A percentile compares a stretch with the other conserved stretches of the same genome.
phyloP scores from a whole-genome alignment of 2,797 vertebrate genomes.

The Danionella dracula region DNA sequence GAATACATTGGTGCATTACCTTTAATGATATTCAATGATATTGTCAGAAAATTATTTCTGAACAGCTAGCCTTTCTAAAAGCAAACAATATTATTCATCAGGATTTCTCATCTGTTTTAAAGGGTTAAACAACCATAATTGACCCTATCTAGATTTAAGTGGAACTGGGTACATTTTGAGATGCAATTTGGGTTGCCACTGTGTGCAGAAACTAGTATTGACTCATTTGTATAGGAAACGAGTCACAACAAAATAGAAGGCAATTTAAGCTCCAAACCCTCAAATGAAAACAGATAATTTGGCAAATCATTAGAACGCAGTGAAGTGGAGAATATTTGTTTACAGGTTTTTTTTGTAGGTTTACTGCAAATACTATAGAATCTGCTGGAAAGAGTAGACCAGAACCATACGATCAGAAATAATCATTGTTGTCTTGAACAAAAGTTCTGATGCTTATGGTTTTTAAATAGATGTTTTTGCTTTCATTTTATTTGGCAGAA shows the following conservation, averaged over 20 bases:
- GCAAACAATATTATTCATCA: background rate
- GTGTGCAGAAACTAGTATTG: slow-evolving; percentile 9
- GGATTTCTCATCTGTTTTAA: background rate
- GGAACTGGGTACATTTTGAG: background rate
- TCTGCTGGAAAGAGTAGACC: too few relatives aligned
- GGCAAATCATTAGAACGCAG: slow-evolving; percentile 5
- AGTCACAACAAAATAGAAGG: slow-evolving; percentile 9
- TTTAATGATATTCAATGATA: background rate
- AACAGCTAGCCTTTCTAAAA: background rate
- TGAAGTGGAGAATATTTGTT: too few relatives aligned
- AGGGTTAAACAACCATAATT: background rate
- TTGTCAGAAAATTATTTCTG: background rate
- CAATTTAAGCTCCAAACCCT: slow-evolving; percentile 27
- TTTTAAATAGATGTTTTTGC: too few relatives aligned
- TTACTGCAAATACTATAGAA: too few relatives aligned
- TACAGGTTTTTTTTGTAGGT: too few relatives aligned
- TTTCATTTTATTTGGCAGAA: too few relatives aligned
- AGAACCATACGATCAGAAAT: too few relatives aligned
- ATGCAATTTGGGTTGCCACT: slow-evolving; percentile 9
- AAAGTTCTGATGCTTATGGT: too few relatives aligned
- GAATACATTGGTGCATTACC: background rate
- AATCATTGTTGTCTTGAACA: too few relatives aligned
- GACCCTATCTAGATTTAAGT: background rate
- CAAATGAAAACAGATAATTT: slow-evolving; percentile 22
- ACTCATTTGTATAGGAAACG: background rate